phyloP scores from a whole-genome alignment of 1,140 invertebrate species.

The Drosophila leontia region DNA sequence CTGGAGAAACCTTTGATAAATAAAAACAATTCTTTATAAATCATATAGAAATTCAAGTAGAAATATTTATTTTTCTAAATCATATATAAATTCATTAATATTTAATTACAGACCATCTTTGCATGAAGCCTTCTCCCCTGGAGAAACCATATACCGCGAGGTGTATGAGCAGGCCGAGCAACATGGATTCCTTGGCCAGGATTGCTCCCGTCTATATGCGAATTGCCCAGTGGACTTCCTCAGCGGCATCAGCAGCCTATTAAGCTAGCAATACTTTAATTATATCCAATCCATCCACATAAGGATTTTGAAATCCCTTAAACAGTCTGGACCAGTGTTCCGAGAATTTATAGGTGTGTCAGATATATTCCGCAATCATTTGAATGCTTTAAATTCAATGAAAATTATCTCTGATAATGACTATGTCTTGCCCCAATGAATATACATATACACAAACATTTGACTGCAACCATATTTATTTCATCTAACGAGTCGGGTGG shows the following conservation, averaged over 20 bases:
- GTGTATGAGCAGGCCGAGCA: constrained; percentile 72
- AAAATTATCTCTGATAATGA: neutral
- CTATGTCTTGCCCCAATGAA: constrained; percentile 10
- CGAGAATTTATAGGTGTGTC: neutral
- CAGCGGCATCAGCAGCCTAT: constrained; percentile 56
- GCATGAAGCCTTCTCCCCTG: constrained; percentile 70
- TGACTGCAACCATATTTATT: constrained; percentile 44
- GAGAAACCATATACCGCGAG: constrained; percentile 57
- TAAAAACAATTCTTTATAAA: neutral
- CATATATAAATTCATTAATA: neutral
- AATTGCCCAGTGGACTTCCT: constrained; percentile 67
- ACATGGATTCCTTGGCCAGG: constrained; percentile 57
- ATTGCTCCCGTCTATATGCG: constrained; percentile 62
- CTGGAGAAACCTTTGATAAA: too few relatives aligned
- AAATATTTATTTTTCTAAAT: too few relatives aligned
- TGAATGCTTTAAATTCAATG: neutral
- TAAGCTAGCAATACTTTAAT: constrained; percentile 29
- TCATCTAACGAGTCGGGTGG: constrained; percentile 71
- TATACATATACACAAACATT: constrained; percentile 18
- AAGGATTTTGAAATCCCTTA: neutral
- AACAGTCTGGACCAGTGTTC: neutral
- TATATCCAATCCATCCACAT: neutral
- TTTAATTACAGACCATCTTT: constrained; percentile 65
- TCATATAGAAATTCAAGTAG: neutral
- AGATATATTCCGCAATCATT: neutral